Evolutionary conservation across 2,888 invertebrate species (phyloP).

Genomic region (Druceiella hillmani): DNA sequence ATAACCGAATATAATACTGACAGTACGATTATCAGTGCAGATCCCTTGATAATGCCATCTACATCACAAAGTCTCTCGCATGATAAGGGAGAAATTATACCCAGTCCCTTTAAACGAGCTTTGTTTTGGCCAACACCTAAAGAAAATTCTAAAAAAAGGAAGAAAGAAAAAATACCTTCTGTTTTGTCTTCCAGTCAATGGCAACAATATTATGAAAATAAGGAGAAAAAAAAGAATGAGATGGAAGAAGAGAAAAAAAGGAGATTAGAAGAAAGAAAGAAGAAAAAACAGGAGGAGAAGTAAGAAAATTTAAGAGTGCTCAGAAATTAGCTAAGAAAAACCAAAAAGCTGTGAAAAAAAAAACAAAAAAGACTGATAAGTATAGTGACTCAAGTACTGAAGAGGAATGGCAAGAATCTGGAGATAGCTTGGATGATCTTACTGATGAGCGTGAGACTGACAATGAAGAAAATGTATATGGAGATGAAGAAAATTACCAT

Average conservation of each 20-base stretch:
- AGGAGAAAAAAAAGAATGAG: constrained; percentile 12
- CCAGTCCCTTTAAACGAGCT: constrained; percentile 20
- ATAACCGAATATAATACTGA: constrained; percentile 1
- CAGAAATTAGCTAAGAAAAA: constrained; percentile 17
- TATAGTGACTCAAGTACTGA: constrained; percentile 11
- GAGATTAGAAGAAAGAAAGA: constrained; percentile 2
- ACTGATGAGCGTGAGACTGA: constrained; percentile 13
- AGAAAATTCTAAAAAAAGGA: constrained; percentile 19
- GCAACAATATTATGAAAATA: constrained; percentile 16
- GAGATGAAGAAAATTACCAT: no score
- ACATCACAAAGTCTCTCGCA: constrained; percentile 1
- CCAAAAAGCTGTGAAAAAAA: constrained; percentile 17
- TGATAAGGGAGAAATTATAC: no score
- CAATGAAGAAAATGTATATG: constrained; percentile 14
- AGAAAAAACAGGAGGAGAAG: constrained; percentile 17
- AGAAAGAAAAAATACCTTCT: constrained; percentile 14
- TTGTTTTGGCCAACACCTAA: constrained; percentile 22
- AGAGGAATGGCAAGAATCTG: constrained; percentile 18
- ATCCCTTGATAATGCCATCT: constrained; percentile 3
- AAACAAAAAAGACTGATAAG: constrained; percentile 18
- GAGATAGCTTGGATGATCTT: constrained; percentile 16
- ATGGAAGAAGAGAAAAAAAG: constrained; percentile 17
- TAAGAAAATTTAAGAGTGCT: constrained; percentile 18
- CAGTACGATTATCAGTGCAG: constrained; percentile 3
- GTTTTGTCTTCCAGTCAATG: constrained; percentile 13